phyloP scores from a whole-genome alignment of 1,140 invertebrate species.

The Leguminivora glycinivorella region DNA sequence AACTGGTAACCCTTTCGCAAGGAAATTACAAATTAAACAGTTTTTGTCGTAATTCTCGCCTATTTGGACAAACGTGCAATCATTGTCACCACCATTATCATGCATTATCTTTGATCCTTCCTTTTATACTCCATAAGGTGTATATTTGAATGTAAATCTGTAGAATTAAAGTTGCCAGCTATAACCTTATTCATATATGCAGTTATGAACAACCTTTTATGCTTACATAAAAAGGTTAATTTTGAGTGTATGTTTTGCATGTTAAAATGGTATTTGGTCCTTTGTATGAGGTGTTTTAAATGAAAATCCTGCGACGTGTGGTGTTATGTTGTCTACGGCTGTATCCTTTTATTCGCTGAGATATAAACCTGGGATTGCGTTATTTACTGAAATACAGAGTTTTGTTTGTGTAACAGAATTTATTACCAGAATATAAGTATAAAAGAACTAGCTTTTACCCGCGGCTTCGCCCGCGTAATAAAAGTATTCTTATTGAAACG shows the following conservation, averaged over 20 bases:
- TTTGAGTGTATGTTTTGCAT: not conserved
- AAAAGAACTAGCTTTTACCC: no score
- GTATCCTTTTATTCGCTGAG: not conserved
- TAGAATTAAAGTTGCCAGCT: not conserved
- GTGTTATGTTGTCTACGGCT: not conserved
- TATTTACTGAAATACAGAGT: not conserved
- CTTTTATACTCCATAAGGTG: not conserved
- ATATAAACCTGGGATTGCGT: not conserved
- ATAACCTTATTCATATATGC: not conserved
- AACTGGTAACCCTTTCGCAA: not conserved
- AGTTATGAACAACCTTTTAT: not conserved
- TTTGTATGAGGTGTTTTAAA: not conserved
- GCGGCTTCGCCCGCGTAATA: no score
- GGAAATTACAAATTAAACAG: slow-evolving; percentile 2
- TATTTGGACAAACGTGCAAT: slow-evolving; percentile 1
- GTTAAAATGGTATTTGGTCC: not conserved
- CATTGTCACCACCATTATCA: not conserved
- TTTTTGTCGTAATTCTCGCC: not conserved
- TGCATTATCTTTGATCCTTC: not conserved
- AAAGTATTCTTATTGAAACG: no score
- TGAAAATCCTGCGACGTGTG: not conserved
- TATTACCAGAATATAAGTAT: no score
- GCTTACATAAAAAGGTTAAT: not conserved
- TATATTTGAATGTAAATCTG: not conserved
- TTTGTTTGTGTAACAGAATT: no score